Evolutionary conservation across 2,797 vertebrate species (phyloP).

Genomic region (Gymnodraco acuticeps): DNA sequence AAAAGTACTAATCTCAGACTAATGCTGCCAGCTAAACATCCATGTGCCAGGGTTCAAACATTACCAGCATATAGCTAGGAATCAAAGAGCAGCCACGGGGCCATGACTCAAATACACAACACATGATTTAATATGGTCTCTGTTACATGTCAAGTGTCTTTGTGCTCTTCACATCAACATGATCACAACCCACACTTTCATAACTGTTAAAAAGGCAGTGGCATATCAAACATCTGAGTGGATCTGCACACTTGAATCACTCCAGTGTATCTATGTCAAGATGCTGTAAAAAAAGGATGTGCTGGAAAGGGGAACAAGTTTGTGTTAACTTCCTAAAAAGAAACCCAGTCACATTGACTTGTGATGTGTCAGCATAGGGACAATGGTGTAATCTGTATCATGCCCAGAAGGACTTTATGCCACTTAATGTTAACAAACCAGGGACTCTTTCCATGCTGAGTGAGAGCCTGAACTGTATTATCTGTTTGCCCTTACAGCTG

Average conservation of each 20-base stretch:
- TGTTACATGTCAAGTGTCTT: background rate
- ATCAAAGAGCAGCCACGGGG: slow-evolving; percentile 8
- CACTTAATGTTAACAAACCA: slow-evolving; percentile 8
- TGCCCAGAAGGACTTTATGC: slow-evolving; percentile 19
- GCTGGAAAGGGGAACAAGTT: background rate
- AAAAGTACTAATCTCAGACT: slow-evolving; percentile 2
- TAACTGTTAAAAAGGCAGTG: background rate
- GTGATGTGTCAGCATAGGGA: slow-evolving; percentile 15
- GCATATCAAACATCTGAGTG: background rate
- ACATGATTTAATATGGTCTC: slow-evolving; percentile 1
- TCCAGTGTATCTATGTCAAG: slow-evolving; percentile 35
- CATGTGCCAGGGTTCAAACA: slow-evolving; percentile 9
- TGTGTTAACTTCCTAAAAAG: background rate
- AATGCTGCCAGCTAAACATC: slow-evolving; percentile 5
- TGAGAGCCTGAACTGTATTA: slow-evolving; percentile 55
- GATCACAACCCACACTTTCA: background rate
- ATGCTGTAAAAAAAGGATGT: slow-evolving; percentile 23
- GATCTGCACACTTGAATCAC: slow-evolving; percentile 9
- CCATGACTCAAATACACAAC: background rate
- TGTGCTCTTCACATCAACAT: background rate
- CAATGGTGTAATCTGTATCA: slow-evolving; percentile 13
- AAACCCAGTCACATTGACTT: background rate
- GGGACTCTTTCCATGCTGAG: slow-evolving; percentile 11
- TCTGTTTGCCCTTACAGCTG: slow-evolving; percentile 90
- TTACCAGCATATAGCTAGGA: background rate